These are phyloP conservation scores for Callimorpha dominula DNA, from an alignment of 2,888 invertebrate genomes.

Conservation along the genomic window DNA sequence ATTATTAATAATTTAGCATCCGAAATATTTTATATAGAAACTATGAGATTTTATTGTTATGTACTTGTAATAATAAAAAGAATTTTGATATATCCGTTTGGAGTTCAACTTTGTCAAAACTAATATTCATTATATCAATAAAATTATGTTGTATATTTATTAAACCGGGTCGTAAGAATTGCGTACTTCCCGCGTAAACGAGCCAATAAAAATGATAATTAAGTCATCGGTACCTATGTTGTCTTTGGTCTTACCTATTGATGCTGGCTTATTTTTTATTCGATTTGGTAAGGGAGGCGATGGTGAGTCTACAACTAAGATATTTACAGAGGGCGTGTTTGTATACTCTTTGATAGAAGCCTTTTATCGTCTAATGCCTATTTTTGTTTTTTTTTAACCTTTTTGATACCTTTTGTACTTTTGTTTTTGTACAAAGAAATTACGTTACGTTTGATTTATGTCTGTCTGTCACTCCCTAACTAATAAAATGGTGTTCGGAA, in stretches of 20 bases:
- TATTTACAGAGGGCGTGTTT: no score
- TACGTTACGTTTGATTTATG: neutral
- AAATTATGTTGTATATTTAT: slow-evolving; percentile 31
- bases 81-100: slow-evolving; percentile 19
- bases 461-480: neutral
- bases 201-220: slow-evolving; percentile 30
- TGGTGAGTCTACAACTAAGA: no score
- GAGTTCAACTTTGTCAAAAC: slow-evolving; percentile 19
- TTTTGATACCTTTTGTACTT: neutral
- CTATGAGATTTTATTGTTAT: slow-evolving; percentile 25
- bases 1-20: slow-evolving; percentile 41
- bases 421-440: neutral
- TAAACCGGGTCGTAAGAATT: slow-evolving; percentile 22
- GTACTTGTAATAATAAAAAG: slow-evolving; percentile 26
- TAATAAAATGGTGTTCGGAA: slow-evolving; percentile 10
- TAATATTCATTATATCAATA: slow-evolving; percentile 40
- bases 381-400: neutral
- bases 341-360: no score
- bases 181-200: slow-evolving; percentile 19
- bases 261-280: no score
- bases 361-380: no score
- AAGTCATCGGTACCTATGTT: slow-evolving; percentile 8
- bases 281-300: neutral
- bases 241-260: slow-evolving; percentile 12
- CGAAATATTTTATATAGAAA: slow-evolving; percentile 30